phyloP scores from a whole-genome alignment of 2,113 vertebrate species.

The Paracyprichromis sp. region DNA sequence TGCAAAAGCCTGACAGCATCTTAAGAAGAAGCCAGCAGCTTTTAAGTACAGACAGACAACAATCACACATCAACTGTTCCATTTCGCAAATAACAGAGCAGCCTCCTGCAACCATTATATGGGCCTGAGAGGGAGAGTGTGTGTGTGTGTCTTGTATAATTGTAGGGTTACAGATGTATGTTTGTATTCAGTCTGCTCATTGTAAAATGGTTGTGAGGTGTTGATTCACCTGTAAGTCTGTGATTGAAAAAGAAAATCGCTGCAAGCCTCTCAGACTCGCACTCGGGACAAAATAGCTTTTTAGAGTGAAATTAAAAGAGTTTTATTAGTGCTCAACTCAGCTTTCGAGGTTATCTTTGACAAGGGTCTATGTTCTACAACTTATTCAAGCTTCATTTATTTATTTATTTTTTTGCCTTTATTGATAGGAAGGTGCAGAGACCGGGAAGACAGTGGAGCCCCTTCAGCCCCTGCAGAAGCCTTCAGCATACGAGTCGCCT shows the following conservation, averaged over 20 bases:
- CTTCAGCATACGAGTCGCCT: background rate
- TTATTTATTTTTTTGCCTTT: background rate
- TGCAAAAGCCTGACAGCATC: background rate
- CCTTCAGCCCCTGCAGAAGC: background rate
- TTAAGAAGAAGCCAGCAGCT: slow-evolving; percentile 7
- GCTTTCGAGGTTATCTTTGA: background rate
- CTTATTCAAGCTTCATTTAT: background rate
- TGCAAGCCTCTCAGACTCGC: slow-evolving; percentile 34
- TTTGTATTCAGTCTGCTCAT: slow-evolving; percentile 56
- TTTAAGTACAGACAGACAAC: slow-evolving; percentile 36
- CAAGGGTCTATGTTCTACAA: background rate
- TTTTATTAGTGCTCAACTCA: background rate
- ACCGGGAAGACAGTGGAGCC: background rate
- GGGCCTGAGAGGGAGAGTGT: background rate
- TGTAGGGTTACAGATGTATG: slow-evolving; percentile 45
- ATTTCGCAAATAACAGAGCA: slow-evolving; percentile 58
- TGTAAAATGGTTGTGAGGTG: slow-evolving; percentile 45
- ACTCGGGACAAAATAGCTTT: background rate
- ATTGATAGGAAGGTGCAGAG: background rate
- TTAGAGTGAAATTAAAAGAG: slow-evolving; percentile 5
- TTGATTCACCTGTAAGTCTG: slow-evolving; percentile 60
- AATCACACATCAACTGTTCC: slow-evolving; percentile 50
- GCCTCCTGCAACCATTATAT: slow-evolving; percentile 37
- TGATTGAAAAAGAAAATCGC: slow-evolving; percentile 69
- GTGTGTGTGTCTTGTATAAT: slow-evolving; percentile 41